Evolutionary conservation across 2,888 invertebrate species (phyloP).

Genomic region (Pseudococcus viburni): DNA sequence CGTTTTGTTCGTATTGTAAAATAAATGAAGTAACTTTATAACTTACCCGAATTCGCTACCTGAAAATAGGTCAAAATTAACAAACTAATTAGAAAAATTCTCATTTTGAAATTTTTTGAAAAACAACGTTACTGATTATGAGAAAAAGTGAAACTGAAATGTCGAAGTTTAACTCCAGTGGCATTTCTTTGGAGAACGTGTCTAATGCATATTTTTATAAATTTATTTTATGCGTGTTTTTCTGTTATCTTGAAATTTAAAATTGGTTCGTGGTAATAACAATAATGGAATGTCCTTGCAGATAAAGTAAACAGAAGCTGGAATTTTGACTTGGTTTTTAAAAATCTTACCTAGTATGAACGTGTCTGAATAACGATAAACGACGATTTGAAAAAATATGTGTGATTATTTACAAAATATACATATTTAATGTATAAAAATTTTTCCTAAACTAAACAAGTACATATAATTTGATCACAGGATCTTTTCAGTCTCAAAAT

Average conservation of each 20-base stretch:
- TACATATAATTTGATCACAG: too few relatives aligned
- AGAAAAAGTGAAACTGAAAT: background rate
- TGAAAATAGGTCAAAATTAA: background rate
- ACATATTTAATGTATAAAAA: background rate
- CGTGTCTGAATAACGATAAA: background rate
- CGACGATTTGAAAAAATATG: background rate
- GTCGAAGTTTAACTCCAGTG: background rate
- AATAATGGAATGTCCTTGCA: background rate
- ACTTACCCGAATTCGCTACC: background rate
- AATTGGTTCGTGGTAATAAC: background rate
- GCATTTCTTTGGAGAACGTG: background rate
- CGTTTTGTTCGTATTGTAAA: background rate
- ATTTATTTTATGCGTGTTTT: background rate
- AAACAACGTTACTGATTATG: background rate
- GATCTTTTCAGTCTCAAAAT: too few relatives aligned
- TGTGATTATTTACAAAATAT: background rate
- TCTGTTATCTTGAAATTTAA: background rate
- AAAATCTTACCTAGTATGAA: background rate
- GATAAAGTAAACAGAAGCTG: background rate
- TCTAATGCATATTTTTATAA: background rate
- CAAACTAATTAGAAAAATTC: background rate
- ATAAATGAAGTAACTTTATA: background rate
- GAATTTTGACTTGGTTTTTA: background rate
- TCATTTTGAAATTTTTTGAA: background rate
- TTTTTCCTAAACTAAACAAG: too few relatives aligned